These are phyloP conservation scores for Drosophila jambulina DNA, from an alignment of 1,140 invertebrate species.

Conservation along the genomic window DNA sequence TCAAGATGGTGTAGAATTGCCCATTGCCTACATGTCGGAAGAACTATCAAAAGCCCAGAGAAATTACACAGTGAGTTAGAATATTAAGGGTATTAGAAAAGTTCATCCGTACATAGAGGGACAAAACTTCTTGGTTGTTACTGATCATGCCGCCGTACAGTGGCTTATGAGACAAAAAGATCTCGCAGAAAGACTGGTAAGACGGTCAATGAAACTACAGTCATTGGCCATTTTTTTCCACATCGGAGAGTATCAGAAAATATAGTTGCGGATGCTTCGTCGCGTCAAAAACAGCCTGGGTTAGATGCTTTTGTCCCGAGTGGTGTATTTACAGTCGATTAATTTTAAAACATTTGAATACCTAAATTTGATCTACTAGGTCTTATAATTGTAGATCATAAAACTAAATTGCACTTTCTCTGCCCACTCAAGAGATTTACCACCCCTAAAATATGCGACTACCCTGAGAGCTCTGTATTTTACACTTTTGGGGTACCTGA, in stretches of 20 bases:
- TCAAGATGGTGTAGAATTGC: not conserved
- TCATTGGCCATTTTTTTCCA: too few relatives aligned
- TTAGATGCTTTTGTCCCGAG: too few relatives aligned
- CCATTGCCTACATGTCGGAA: slow-evolving; percentile 1
- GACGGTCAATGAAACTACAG: not conserved
- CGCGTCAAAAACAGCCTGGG: too few relatives aligned
- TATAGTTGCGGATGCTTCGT: too few relatives aligned
- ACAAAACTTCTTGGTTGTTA: too few relatives aligned
- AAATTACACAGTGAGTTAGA: slow-evolving; percentile 7
- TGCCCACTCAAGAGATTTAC: not conserved
- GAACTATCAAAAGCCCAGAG: not conserved
- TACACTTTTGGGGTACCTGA: too few relatives aligned
- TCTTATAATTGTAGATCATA: not conserved
- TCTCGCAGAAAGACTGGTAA: not conserved
- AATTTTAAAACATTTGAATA: not conserved
- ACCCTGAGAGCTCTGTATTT: too few relatives aligned
- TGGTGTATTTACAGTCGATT: not conserved
- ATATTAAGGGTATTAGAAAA: too few relatives aligned
- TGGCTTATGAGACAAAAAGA: slow-evolving; percentile 1
- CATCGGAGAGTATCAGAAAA: too few relatives aligned
- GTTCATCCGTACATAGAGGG: too few relatives aligned
- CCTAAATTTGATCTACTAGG: not conserved
- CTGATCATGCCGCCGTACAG: too few relatives aligned
- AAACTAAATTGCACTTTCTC: slow-evolving; percentile 1
- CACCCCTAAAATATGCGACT: not conserved